Conservation (phyloP, 64 coral and sea anemone genomes). For the Orbicella faveolata region DNA sequence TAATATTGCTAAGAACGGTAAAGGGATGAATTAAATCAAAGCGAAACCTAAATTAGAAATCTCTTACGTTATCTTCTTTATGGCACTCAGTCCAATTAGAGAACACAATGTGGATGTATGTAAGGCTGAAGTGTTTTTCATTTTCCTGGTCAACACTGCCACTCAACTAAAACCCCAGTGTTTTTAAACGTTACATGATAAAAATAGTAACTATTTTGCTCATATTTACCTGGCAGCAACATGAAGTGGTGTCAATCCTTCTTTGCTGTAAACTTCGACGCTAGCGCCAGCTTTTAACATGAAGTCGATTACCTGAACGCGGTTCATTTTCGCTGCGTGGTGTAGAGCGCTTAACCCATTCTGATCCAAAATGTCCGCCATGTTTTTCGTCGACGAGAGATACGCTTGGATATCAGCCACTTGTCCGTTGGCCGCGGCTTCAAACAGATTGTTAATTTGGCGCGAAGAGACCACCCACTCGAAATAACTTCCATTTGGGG, state of each 20-base stretch:
- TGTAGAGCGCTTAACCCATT: constrained; percentile 40
- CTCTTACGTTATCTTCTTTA: no score
- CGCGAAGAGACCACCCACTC: not conserved
- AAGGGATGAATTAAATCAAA: no score
- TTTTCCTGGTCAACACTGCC: no score
- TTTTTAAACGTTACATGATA: not conserved
- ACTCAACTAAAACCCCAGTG: no score
- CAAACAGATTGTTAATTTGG: constrained; percentile 1
- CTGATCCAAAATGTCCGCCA: constrained; percentile 23
- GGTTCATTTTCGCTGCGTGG: constrained; percentile 35
- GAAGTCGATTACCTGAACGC: constrained; percentile 1
- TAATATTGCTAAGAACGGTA: no score
- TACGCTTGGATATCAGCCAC: not conserved
- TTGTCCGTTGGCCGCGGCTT: constrained; percentile 16
- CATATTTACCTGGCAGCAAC: constrained; percentile 50
- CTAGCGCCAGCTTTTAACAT: constrained; percentile 19
- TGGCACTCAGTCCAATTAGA: no score
- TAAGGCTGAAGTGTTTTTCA: no score
- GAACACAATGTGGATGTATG: no score
- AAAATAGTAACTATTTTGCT: not conserved
- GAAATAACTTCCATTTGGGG: not conserved
- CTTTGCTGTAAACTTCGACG: constrained; percentile 32
- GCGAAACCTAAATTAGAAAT: no score
- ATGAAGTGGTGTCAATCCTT: constrained; percentile 36
- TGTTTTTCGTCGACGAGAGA: not conserved